phyloP scores from a whole-genome alignment of 2,888 invertebrate species.

The Tenodera sinensis region DNA sequence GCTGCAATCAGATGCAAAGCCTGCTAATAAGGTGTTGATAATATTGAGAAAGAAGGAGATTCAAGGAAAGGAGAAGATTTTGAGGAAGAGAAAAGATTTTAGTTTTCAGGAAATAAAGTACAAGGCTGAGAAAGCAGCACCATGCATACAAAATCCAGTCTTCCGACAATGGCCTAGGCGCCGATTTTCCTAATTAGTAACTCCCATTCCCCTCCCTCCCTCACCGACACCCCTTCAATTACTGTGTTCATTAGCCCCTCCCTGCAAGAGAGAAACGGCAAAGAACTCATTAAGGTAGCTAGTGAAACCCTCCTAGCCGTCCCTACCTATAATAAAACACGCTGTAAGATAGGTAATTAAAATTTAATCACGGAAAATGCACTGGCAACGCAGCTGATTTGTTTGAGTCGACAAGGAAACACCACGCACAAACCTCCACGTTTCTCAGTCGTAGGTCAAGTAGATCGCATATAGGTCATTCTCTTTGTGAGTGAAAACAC shows the following conservation, averaged over 20 bases:
- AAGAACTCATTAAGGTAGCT: slow-evolving; percentile 27
- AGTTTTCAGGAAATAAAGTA: not conserved
- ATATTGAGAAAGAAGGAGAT: not conserved
- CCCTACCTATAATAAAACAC: not conserved
- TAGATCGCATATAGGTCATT: not conserved
- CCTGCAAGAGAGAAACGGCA: slow-evolving; percentile 5
- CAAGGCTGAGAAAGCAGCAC: not conserved
- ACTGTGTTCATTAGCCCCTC: slow-evolving; percentile 26
- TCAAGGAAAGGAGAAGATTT: not conserved
- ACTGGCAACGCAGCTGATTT: not conserved
- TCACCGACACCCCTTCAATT: slow-evolving; percentile 7
- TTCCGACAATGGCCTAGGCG: not conserved
- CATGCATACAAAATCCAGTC: not conserved
- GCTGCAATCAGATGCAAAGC: not conserved
- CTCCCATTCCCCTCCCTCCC: not conserved
- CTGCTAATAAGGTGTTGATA: not conserved
- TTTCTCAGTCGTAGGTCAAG: not conserved
- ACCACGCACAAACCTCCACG: not conserved
- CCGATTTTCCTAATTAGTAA: slow-evolving; percentile 27
- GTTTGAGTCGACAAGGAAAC: not conserved
- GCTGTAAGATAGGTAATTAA: slow-evolving; percentile 18
- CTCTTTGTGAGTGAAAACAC: no score
- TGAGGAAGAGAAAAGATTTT: not conserved
- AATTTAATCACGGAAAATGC: slow-evolving; percentile 21
- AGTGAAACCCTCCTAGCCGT: not conserved